Base-by-base conservation (phyloP, 2,113 vertebrate species). In the Chascanopsetta lugubris region DNA sequence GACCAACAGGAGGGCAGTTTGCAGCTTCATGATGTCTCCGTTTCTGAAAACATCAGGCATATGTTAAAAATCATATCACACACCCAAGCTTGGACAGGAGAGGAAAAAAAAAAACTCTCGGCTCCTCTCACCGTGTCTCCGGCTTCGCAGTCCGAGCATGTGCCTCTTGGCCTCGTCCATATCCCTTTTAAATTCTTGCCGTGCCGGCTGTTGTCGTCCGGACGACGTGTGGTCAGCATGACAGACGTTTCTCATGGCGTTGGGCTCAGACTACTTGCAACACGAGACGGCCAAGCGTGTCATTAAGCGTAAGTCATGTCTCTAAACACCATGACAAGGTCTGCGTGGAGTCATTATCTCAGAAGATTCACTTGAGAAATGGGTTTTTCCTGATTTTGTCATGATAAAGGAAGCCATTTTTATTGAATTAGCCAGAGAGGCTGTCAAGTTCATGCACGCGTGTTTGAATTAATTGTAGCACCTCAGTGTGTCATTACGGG, bases 291-390 rank as follows among this genome's bases (percentile, higher is more conserved):
- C 18, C 67, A 54, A 76, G 66, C 70, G 17, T 88, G 75, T 87
- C 51, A 89, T 89, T 91, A 90, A n/a, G 29, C 38, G 34, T 58
- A 79, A 70, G 81, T 86, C 76, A 85, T 80, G 86, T 85, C 87
- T 88, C 63, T 69, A 69, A 85, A 72, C 55, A 46, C 58, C 69
- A 69, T 75, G 70, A 80, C 78, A 72, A 1, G 6, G 40, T 65
- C 58, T 50, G 38, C 42, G 45, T 72, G 9, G 57, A 66, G 30
- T 24, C 46, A 20, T 75, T 77, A 46, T 47, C 36, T 50, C 17
- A 27, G 0, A 59, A 66, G 46, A 69, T 61, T 53, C 29, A 9
- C 27, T 36, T 15, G 13, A 36, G 34, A 5, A 36, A 36, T n/a
- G n/a, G n/a, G n/a, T n/a, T n/a, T n/a, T n/a, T n/a, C n/a, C n/a